Evolutionary conservation across 2,113 vertebrate species (phyloP).

Genomic region (Charina bottae): DNA sequence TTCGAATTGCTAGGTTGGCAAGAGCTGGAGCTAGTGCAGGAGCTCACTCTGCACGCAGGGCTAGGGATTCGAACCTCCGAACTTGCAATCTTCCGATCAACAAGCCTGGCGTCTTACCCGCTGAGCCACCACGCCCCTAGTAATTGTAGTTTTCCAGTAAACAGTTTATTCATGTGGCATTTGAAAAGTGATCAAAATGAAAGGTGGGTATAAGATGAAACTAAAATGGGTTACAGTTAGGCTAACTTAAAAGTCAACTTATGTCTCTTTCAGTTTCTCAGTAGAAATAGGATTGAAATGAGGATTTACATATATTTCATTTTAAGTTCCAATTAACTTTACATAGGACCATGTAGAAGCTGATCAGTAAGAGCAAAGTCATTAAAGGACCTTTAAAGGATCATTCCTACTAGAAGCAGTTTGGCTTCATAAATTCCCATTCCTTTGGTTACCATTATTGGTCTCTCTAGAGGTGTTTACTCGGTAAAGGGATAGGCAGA

Average conservation of each 20-base stretch:
- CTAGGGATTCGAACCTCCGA: too few species aligned
- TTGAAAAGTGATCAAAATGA: neutral
- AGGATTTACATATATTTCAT: constrained; percentile 24
- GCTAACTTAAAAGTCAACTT: constrained; percentile 7
- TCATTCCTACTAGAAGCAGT: neutral
- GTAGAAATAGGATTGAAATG: constrained; percentile 32
- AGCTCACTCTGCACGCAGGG: too few species aligned
- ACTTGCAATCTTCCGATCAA: too few species aligned
- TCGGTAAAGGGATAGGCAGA: neutral
- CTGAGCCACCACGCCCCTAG: too few species aligned
- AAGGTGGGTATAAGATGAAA: neutral
- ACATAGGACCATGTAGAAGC: constrained; percentile 1
- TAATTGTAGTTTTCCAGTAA: neutral
- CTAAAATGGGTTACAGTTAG: neutral
- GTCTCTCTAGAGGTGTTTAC: neutral
- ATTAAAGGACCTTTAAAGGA: neutral
- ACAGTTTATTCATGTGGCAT: neutral
- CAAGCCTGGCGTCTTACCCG: too few species aligned
- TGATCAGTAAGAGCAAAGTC: constrained; percentile 19
- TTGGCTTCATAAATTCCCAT: neutral
- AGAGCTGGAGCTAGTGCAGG: too few species aligned
- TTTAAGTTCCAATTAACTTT: neutral
- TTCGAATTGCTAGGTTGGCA: too few species aligned
- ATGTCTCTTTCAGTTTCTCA: neutral
- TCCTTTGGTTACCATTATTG: neutral